Evolutionary conservation across 2,888 invertebrate species (phyloP).

Genomic region (Epirrhoe tristata): DNA sequence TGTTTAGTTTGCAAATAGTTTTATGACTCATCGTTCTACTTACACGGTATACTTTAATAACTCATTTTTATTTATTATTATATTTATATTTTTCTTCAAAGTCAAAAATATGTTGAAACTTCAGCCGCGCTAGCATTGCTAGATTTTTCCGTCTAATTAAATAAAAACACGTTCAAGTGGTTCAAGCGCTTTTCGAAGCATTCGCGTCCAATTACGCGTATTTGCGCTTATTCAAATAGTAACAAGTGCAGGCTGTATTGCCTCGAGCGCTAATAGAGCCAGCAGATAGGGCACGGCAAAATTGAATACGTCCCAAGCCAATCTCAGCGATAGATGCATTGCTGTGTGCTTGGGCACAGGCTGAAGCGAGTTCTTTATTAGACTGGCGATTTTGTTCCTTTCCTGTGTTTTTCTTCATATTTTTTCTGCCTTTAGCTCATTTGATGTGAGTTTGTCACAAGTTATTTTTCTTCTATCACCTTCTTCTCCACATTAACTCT

Average conservation of each 20-base stretch:
- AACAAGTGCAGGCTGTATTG: constrained; percentile 50
- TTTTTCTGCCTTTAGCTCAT: no score
- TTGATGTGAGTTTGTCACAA: no score
- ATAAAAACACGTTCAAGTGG: constrained; percentile 22
- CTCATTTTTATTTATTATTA: not conserved
- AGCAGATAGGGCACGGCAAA: constrained; percentile 76
- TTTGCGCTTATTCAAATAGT: constrained; percentile 47
- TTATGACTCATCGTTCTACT: not conserved
- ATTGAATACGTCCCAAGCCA: constrained; percentile 82
- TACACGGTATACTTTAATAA: not conserved
- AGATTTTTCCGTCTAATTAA: constrained; percentile 15
- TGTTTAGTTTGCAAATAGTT: constrained; percentile 8
- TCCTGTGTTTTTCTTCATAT: no score
- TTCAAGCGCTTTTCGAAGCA: not conserved
- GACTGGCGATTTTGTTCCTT: not conserved
- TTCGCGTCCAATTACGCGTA: constrained; percentile 27
- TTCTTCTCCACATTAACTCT: no score
- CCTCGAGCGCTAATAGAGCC: constrained; percentile 71
- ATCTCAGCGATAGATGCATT: constrained; percentile 76
- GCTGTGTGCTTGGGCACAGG: constrained; percentile 39
- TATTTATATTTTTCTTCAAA: not conserved
- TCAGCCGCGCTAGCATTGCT: not conserved
- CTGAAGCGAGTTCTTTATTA: constrained; percentile 30
- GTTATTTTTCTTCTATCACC: no score
- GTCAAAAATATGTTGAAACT: not conserved